phyloP scores from a whole-genome alignment of 2,113 vertebrate species.

The Notothenia rossii region DNA sequence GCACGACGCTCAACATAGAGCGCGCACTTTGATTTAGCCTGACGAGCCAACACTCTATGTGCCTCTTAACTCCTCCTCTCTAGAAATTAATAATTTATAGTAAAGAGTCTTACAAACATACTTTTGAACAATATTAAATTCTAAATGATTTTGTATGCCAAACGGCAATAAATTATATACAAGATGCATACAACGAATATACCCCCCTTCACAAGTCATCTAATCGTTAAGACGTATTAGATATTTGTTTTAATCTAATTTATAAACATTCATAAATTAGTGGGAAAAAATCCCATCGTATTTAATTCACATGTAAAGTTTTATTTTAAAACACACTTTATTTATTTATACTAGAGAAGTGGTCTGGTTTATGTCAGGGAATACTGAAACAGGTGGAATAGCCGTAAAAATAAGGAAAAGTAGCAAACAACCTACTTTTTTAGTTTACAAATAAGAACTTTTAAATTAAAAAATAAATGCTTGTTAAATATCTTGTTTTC shows the following conservation, averaged over 20 bases:
- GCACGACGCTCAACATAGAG: slow-evolving; percentile 51
- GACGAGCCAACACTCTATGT: slow-evolving; percentile 35
- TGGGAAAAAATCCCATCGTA: background rate
- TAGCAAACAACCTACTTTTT: background rate
- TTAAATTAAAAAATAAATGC: background rate
- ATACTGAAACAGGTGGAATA: slow-evolving; percentile 48
- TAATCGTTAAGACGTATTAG: background rate
- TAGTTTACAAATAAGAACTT: background rate
- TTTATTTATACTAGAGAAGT: slow-evolving; percentile 1
- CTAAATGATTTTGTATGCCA: background rate
- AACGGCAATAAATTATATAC: background rate
- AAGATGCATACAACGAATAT: background rate
- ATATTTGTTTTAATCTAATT: background rate
- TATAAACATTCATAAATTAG: background rate
- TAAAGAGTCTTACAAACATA: slow-evolving; percentile 34
- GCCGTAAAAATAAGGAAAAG: background rate
- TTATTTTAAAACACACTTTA: background rate
- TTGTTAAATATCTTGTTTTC: background rate
- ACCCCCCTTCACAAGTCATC: background rate
- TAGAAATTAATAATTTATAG: slow-evolving; percentile 42
- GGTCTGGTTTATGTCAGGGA: slow-evolving; percentile 27
- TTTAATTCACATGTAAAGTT: background rate
- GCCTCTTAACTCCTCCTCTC: slow-evolving; percentile 38
- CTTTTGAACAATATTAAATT: background rate
- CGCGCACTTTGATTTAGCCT: slow-evolving; percentile 52